phyloP scores from a whole-genome alignment of 2,888 invertebrate genomes.

The Anagyrus pseudococci region DNA sequence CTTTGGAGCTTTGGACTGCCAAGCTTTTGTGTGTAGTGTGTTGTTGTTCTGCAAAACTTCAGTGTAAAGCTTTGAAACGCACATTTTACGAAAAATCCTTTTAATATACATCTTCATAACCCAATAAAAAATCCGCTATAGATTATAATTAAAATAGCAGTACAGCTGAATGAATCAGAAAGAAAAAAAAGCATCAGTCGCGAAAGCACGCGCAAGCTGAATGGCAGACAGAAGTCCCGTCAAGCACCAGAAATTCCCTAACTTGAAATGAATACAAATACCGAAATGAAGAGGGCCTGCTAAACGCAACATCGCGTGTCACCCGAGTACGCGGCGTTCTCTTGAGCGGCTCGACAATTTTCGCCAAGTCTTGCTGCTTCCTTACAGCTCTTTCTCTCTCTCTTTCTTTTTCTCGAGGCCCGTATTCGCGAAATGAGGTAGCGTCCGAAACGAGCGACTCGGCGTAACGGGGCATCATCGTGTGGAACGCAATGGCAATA shows the following conservation, averaged over 20 bases:
- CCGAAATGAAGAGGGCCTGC: slow-evolving; percentile 17
- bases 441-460: slow-evolving; percentile 1
- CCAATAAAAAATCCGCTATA: too few relatives aligned
- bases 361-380: slow-evolving; percentile 12
- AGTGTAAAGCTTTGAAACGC: too few relatives aligned
- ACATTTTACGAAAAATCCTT: too few relatives aligned
- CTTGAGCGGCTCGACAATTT: slow-evolving; percentile 5
- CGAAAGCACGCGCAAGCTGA: too few relatives aligned
- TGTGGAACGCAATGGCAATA: slow-evolving; percentile 20
- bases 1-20: too few relatives aligned
- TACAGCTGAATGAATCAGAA: too few relatives aligned
- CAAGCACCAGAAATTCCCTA: slow-evolving; percentile 27
- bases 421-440: slow-evolving; percentile 6
- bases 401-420: not conserved
- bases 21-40: too few relatives aligned
- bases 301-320: slow-evolving; percentile 37
- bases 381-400: not conserved
- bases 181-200: too few relatives aligned
- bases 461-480: slow-evolving; percentile 11
- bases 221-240: too few relatives aligned
- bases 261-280: slow-evolving; percentile 16
- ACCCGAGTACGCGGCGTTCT: not conserved
- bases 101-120: too few relatives aligned
- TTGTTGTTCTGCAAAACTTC: too few relatives aligned
- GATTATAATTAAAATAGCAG: too few relatives aligned